Conservation (phyloP, 2,888 invertebrate genomes). For the Acleris sparsana region DNA sequence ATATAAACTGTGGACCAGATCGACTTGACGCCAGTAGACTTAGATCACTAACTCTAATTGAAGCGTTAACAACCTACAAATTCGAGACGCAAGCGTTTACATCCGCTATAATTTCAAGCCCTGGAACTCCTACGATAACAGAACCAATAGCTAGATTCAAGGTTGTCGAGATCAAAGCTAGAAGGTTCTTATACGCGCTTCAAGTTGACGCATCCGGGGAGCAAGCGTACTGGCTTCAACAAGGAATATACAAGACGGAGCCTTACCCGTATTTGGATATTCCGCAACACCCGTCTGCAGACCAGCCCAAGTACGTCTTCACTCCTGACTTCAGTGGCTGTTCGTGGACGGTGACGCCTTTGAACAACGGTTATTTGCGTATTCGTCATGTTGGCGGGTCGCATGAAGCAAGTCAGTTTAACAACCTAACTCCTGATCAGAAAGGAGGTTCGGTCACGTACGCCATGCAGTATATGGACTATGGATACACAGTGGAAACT, state of each 20-base stretch:
- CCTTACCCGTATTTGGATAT: neutral
- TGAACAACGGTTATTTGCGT: neutral
- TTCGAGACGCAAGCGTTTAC: neutral
- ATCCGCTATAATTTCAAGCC: neutral
- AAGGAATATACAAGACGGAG: neutral
- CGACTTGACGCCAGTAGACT: neutral
- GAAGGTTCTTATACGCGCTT: neutral
- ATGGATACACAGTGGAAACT: neutral
- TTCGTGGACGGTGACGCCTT: slow-evolving; percentile 3
- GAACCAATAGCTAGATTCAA: neutral
- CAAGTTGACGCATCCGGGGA: neutral
- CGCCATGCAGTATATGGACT: slow-evolving; percentile 4
- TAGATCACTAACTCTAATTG: neutral
- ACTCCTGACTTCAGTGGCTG: slow-evolving; percentile 7
- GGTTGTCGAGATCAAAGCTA: neutral
- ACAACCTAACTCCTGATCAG: neutral
- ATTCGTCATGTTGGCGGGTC: neutral
- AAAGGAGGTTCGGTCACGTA: neutral
- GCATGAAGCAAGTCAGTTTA: neutral
- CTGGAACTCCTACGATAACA: neutral
- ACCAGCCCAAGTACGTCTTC: slow-evolving; percentile 2
- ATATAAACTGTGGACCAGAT: neutral
- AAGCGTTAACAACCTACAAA: neutral
- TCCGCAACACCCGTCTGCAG: neutral
- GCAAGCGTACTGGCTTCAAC: neutral